Base-by-base conservation (phyloP, 2,888 invertebrate species). In the Troides aeacus region DNA sequence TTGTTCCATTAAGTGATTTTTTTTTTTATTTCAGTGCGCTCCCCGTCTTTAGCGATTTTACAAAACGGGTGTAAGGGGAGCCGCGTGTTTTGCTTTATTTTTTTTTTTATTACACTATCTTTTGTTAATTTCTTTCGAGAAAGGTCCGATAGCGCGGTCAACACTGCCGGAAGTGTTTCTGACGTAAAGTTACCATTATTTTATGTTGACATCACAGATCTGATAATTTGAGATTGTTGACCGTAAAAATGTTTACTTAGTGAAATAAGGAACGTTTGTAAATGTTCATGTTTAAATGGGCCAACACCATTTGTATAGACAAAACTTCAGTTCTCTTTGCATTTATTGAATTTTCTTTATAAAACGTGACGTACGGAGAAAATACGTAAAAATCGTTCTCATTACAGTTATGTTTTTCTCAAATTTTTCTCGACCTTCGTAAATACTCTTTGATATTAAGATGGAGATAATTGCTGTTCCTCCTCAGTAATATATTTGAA, bases 1-100 rank as follows among this genome's bases (percentile, higher is more conserved):
- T 75, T 76, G 75, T 73, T 79, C 78, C 76, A 77, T 78, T 78
- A 30, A 30, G 30, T 30, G 30, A 30, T 3, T 30, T 74, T 73
- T 73, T 73, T 50, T 50, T 50, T 50, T 15, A 5, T 50, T 50
- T 15, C 18, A 5, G 15, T 69, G 60, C 42, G 24, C 42, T 21
- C 62, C 67, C 62, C 46, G 12, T 63, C 12, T 62, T 30, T 63
- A 63, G 70, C 62, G 15, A 62, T 36, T 62, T 59, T 15, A 36
- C 17, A 17, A 70, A 70, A 70, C 70, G 70, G 70, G 70, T 70
- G 36, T 42, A 21, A 8, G 36, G 58, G 70, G 64, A 30, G 57
- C 57, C 58, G 50, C 36, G 39, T 50, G 10, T 58, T 42, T n/a
- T 59, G 58, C 66, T 58, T 66, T 50, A 10, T 59, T 58, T 68